A percentile compares a stretch with the other conserved stretches of the same genome.
phyloP scores from a whole-genome alignment of 2,888 invertebrate genomes.

The Eristalis pertinax region DNA sequence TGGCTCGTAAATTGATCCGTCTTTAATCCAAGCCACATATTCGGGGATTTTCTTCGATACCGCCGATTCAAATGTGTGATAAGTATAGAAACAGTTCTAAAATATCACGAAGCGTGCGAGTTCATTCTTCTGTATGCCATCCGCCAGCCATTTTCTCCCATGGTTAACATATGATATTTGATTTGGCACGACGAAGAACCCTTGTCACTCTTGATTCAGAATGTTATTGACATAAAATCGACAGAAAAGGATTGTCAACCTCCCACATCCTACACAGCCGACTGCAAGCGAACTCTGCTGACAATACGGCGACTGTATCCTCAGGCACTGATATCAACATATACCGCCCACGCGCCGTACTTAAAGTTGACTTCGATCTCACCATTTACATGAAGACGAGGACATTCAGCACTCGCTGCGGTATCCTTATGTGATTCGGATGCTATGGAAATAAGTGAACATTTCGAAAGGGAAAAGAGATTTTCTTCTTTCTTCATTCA shows the following conservation, averaged over 20 bases:
- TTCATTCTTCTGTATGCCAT: not conserved
- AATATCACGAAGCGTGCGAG: too few species aligned
- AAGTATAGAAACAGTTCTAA: too few species aligned
- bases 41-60: too few species aligned
- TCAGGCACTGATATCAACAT: not conserved
- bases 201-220: constrained; percentile 5
- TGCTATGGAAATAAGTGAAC: not conserved
- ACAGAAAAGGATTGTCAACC: constrained; percentile 14
- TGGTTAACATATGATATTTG: not conserved
- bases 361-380: not conserved
- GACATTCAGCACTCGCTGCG: not conserved
- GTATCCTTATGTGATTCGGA: not conserved
- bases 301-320: not conserved
- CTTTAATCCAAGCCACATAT: too few species aligned
- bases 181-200: constrained; percentile 9
- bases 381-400: not conserved
- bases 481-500: not conserved
- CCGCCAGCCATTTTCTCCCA: not conserved
- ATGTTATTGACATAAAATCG: not conserved
- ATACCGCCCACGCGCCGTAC: not conserved
- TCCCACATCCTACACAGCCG: not conserved
- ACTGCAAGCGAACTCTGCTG: not conserved
- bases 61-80: too few species aligned
- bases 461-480: not conserved
- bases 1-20: too few species aligned